Percentiles rank a stretch among this genome's conserved stretches.
These are phyloP conservation scores for Jacana jacana DNA, from an alignment of 2,113 vertebrate genomes.

Conservation along the genomic window DNA sequence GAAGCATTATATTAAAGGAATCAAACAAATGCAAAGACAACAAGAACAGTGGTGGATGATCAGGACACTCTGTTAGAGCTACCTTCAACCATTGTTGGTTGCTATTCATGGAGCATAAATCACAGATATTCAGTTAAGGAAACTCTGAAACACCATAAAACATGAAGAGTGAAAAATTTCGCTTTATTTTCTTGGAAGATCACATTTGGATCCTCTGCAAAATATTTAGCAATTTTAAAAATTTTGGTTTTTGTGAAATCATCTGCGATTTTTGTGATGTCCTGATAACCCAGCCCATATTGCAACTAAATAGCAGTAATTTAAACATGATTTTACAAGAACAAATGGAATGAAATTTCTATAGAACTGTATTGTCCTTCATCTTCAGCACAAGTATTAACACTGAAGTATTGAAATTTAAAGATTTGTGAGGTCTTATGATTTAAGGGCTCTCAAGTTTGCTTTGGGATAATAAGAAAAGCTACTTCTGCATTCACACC, in stretches of 20 bases:
- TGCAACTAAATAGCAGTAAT: not conserved
- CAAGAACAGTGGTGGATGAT: not conserved
- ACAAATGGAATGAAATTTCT: not conserved
- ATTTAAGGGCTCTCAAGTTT: not conserved
- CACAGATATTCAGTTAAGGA: not conserved
- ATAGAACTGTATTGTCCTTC: not conserved
- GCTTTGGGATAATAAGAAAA: not conserved
- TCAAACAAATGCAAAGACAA: constrained; percentile 3
- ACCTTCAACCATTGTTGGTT: not conserved
- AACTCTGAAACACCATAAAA: not conserved
- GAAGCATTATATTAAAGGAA: not conserved
- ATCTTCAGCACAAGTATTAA: not conserved
- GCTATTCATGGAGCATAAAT: not conserved
- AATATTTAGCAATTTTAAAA: not conserved
- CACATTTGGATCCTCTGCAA: not conserved
- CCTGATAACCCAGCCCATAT: not conserved
- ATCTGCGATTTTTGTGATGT: not conserved
- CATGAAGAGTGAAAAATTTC: not conserved
- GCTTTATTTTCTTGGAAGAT: not conserved
- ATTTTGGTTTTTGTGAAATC: not conserved
- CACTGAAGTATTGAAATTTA: not conserved
- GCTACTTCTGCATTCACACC: not conserved
- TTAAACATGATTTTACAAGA: not conserved
- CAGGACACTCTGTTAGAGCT: not conserved
- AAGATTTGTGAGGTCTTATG: not conserved